Conservation (phyloP, 2,797 vertebrate species). For the Carcharodon carcharias region DNA sequence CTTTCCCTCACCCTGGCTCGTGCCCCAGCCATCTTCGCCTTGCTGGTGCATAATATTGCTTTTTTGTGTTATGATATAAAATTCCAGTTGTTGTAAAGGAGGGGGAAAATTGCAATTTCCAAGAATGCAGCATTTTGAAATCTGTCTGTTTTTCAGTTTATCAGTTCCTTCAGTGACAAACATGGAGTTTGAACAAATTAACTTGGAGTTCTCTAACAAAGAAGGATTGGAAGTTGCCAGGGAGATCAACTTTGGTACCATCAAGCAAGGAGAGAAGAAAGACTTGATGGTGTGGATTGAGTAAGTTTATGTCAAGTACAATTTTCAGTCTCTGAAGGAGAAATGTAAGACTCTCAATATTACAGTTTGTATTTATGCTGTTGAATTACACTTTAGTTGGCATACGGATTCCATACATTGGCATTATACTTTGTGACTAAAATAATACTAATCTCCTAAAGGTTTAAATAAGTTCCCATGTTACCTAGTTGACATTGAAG, state of each 20-base stretch:
- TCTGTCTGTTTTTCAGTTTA: slow-evolving; percentile 9
- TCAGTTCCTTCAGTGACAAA: background rate
- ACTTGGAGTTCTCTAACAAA: slow-evolving; percentile 57
- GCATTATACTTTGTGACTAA: background rate
- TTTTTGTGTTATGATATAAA: background rate
- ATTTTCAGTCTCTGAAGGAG: background rate
- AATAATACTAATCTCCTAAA: background rate
- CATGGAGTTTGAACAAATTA: background rate
- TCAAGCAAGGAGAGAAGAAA: slow-evolving; percentile 64
- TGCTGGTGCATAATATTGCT: background rate
- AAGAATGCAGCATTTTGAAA: background rate
- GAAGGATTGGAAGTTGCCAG: slow-evolving; percentile 67
- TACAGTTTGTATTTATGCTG: background rate
- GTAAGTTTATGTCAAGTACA: slow-evolving; percentile 59
- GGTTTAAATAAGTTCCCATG: background rate
- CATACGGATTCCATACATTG: background rate
- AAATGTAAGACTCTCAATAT: background rate
- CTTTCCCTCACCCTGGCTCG: background rate
- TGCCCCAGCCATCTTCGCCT: background rate
- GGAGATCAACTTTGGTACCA: slow-evolving; percentile 66
- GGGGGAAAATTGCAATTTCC: background rate
- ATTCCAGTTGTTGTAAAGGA: background rate
- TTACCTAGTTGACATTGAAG: background rate
- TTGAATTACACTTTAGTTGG: background rate
- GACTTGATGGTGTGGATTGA: slow-evolving; percentile 72